A percentile compares a stretch with the other conserved stretches of the same genome.
Conservation (phyloP, 2,113 vertebrate genomes). For the Engraulis encrasicolus region DNA sequence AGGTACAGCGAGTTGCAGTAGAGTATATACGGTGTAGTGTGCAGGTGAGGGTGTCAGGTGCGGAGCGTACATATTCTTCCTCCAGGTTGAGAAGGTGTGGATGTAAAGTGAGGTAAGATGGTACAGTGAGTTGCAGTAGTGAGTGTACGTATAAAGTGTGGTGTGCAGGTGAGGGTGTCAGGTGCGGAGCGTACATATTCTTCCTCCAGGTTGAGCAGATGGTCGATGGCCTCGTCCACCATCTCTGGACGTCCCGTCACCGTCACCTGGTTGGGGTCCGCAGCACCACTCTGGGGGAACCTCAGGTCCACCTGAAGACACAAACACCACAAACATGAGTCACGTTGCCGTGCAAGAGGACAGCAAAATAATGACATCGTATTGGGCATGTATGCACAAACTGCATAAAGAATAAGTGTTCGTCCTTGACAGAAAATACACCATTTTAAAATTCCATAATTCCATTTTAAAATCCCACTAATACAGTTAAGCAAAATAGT, state of each 20-base stretch:
- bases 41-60: too few relatives aligned
- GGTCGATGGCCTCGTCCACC: conserved; percentile 97
- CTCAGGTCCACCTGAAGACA: conserved; percentile 90
- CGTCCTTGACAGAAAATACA: too few relatives aligned
- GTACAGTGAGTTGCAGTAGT: too few relatives aligned
- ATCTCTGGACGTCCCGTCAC: conserved; percentile 95
- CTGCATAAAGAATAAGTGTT: too few relatives aligned
- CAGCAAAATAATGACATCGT: background rate
- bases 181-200: conserved; percentile 85
- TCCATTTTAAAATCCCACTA: too few relatives aligned
- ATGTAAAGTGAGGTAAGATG: too few relatives aligned
- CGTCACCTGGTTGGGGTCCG: conserved; percentile 92
- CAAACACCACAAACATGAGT: background rate
- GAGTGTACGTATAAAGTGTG: background rate
- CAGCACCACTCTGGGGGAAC: conserved; percentile 93
- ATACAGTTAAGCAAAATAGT: background rate
- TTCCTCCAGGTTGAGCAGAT: conserved; percentile 95
- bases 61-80: too few relatives aligned
- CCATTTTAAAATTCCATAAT: too few relatives aligned
- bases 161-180: too few relatives aligned
- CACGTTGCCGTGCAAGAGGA: background rate
- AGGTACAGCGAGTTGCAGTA: too few relatives aligned
- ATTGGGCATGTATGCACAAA: too few relatives aligned
- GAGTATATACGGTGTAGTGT: background rate
- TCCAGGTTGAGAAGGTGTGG: too few relatives aligned